Conservation (phyloP, 2,113 vertebrate genomes). For the Etia nguti region DNA sequence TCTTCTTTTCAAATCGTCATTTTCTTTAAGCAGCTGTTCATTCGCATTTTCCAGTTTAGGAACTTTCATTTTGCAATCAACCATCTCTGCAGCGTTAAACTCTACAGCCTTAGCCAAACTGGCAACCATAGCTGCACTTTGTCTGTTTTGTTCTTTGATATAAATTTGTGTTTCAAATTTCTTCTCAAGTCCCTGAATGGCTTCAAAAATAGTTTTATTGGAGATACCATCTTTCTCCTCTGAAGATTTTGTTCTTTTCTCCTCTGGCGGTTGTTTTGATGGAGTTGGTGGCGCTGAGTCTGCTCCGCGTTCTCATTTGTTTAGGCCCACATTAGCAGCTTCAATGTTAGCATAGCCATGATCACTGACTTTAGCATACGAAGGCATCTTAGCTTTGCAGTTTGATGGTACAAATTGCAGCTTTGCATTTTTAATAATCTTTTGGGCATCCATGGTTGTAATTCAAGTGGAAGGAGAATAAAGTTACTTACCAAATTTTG, state of each 20-base stretch:
- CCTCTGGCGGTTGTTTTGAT: not conserved
- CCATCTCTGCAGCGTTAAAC: no score
- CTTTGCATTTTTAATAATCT: not conserved
- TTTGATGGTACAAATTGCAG: rapidly evolving
- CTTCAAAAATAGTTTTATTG: not conserved
- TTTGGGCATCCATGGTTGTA: not conserved
- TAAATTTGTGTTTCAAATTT: not conserved
- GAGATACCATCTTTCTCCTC: not conserved
- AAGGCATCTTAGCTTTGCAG: rapidly evolving
- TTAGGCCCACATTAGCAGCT: rapidly evolving
- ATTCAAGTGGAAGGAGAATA: not conserved
- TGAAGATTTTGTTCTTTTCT: not conserved
- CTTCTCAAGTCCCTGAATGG: not conserved
- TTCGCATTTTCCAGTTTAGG: no score
- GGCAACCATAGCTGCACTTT: no score
- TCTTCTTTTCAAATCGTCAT: no score
- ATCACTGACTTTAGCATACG: not conserved
- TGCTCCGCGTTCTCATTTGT: not conserved
- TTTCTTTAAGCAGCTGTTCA: no score
- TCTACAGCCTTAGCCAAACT: no score
- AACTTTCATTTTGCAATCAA: no score
- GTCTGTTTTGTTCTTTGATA: no score
- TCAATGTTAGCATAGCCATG: not conserved
- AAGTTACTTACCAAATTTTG: not conserved
- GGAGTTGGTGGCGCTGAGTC: not conserved